Evolutionary conservation across 2,797 vertebrate genomes (phyloP).

Genomic region (Schizopygopsis pylzovi): DNA sequence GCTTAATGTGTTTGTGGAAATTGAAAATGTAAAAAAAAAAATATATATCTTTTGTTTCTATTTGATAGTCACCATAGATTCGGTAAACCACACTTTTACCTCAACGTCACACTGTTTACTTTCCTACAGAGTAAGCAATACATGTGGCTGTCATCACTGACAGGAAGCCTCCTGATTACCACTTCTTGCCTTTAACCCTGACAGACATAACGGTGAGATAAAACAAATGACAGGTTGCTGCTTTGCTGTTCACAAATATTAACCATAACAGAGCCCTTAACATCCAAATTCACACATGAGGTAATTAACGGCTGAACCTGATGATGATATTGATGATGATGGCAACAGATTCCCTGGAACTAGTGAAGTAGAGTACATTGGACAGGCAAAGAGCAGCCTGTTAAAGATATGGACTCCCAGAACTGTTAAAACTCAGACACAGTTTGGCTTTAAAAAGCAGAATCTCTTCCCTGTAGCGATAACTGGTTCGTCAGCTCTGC

Average conservation of each 20-base stretch:
- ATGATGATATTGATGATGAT: constrained; percentile 3
- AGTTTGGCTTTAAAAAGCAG: constrained; percentile 26
- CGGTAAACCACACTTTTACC: constrained; percentile 33
- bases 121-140: constrained; percentile 41
- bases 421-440: constrained; percentile 11
- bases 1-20: not conserved
- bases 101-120: constrained; percentile 40
- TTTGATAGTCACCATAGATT: constrained; percentile 33
- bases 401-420: constrained; percentile 13
- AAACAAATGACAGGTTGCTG: constrained; percentile 21
- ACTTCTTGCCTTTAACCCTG: constrained; percentile 17
- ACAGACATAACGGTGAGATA: constrained; percentile 23
- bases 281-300: constrained; percentile 15
- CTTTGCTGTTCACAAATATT: constrained; percentile 28
- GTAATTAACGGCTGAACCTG: constrained; percentile 23
- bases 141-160: constrained; percentile 34
- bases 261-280: constrained; percentile 32
- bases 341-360: constrained; percentile 14
- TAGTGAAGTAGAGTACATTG: constrained; percentile 1
- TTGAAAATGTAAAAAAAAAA: not conserved
- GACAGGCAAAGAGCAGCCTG: constrained; percentile 9
- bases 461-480: constrained; percentile 27
- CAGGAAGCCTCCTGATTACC: constrained; percentile 27
- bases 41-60: not conserved
- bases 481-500: constrained; percentile 27